Conservation (phyloP, 2,797 vertebrate species). For the Toxotes lorentzi region DNA sequence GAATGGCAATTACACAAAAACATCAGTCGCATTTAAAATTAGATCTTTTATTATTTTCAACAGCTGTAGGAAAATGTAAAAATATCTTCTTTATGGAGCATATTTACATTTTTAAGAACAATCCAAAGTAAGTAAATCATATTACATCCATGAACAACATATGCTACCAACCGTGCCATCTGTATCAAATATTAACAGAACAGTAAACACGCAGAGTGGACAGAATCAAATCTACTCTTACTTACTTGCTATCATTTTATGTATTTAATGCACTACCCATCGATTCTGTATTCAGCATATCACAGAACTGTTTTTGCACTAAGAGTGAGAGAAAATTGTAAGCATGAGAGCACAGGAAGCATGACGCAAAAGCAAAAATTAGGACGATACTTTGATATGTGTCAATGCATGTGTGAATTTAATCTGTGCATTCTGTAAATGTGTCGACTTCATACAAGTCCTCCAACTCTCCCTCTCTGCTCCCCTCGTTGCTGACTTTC, state of each 20-base stretch:
- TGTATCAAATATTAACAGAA: not conserved
- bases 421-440: slow-evolving; percentile 65
- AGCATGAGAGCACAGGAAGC: slow-evolving; percentile 4
- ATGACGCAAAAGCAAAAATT: slow-evolving; percentile 1
- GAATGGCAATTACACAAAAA: slow-evolving; percentile 6
- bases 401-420: slow-evolving; percentile 18
- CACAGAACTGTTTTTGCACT: slow-evolving; percentile 5
- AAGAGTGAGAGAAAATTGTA: not conserved
- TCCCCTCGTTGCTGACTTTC: slow-evolving; percentile 79
- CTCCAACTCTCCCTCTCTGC: slow-evolving; percentile 85
- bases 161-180: not conserved
- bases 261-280: not conserved
- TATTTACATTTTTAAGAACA: slow-evolving; percentile 63
- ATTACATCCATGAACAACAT: not conserved
- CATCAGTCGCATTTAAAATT: not conserved
- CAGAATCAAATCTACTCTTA: slow-evolving; percentile 6
- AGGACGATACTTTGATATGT: not conserved
- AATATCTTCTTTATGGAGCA: slow-evolving; percentile 53
- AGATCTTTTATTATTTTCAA: slow-evolving; percentile 60
- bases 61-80: slow-evolving; percentile 76
- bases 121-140: slow-evolving; percentile 22
- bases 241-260: not conserved
- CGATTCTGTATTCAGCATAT: not conserved
- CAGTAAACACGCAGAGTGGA: not conserved
- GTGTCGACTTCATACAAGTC: slow-evolving; percentile 85